These are phyloP conservation scores for Thamnophis elegans DNA, from an alignment of 2,797 vertebrate species.

Conservation along the genomic window DNA sequence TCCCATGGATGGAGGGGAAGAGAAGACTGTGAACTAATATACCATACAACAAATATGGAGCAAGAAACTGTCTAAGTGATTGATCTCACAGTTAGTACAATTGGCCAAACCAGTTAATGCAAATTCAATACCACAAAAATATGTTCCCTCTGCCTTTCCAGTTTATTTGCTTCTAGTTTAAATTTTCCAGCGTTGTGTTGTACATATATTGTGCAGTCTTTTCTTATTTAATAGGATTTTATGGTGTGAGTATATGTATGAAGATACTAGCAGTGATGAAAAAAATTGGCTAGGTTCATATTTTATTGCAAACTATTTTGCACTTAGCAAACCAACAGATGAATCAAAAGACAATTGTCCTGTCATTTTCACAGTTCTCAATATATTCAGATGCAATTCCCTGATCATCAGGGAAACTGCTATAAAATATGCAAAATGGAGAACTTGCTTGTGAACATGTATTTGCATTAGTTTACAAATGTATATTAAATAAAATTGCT, in stretches of 20 bases:
- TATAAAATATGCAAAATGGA: not conserved
- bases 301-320: not conserved
- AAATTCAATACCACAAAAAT: conserved; percentile 45
- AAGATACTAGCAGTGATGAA: not conserved
- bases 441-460: not conserved
- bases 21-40: conserved; percentile 9
- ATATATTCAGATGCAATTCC: not conserved
- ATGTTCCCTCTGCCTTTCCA: conserved; percentile 20
- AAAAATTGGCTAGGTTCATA: not conserved
- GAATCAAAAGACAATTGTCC: not conserved
- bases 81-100: conserved; percentile 36
- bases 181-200: conserved; percentile 45
- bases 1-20: conserved; percentile 23
- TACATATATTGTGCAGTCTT: conserved; percentile 40
- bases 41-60: conserved; percentile 20
- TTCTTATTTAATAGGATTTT: conserved; percentile 50
- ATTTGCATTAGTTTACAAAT: not conserved
- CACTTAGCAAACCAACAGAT: not conserved
- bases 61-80: conserved; percentile 18
- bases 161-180: conserved; percentile 39
- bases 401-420: not conserved
- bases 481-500: not conserved
- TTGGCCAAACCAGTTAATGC: conserved; percentile 31
- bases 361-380: not conserved
- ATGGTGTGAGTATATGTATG: not conserved